Conservation (phyloP, 1,140 invertebrate species). For the Diachasma alloeum region DNA sequence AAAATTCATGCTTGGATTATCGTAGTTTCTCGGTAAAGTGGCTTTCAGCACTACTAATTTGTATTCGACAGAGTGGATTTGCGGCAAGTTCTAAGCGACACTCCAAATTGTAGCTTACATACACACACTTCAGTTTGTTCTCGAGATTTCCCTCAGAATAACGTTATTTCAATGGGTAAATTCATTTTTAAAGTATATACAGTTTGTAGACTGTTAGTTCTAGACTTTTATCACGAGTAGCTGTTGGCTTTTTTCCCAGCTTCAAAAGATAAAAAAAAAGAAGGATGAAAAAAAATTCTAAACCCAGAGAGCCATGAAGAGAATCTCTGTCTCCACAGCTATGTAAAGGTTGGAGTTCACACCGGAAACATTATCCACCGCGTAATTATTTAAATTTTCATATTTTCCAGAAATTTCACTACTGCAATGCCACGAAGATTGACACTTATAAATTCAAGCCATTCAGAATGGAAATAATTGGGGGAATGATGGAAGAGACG, state of each 20-base stretch:
- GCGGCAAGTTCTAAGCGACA: neutral
- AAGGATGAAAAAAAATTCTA: neutral
- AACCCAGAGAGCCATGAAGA: neutral
- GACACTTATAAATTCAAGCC: too few relatives aligned
- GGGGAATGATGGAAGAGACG: too few relatives aligned
- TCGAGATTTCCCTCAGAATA: neutral
- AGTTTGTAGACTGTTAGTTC: neutral
- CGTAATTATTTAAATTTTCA: slow-evolving; percentile 47
- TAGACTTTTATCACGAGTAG: neutral
- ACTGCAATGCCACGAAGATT: too few relatives aligned
- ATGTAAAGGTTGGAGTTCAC: slow-evolving; percentile 37
- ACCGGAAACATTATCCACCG: slow-evolving; percentile 38
- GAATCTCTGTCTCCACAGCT: slow-evolving; percentile 9
- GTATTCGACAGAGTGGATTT: slow-evolving; percentile 16
- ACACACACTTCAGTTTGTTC: neutral
- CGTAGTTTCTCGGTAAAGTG: neutral
- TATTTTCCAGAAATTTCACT: neutral
- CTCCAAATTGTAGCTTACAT: neutral
- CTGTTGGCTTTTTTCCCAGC: neutral
- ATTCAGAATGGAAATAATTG: too few relatives aligned
- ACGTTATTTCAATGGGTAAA: neutral
- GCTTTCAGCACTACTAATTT: slow-evolving; percentile 16
- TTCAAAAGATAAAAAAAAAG: neutral
- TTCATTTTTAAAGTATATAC: neutral
- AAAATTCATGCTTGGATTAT: neutral